phyloP scores from a whole-genome alignment of 2,113 vertebrate genomes.

The Petaurus breviceps region DNA sequence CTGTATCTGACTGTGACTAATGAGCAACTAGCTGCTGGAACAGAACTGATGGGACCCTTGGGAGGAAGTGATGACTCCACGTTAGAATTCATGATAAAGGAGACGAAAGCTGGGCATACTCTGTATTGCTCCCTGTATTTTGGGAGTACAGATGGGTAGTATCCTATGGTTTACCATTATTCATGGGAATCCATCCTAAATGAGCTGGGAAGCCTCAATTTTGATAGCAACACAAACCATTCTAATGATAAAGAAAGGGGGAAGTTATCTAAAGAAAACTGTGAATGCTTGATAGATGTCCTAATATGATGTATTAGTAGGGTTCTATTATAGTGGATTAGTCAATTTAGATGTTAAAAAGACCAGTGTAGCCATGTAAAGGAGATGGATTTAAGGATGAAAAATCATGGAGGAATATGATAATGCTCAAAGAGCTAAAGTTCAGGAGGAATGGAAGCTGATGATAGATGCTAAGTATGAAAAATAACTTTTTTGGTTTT shows the following conservation, averaged over 20 bases:
- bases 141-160: background rate
- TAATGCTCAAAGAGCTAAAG: background rate
- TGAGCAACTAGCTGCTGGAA: background rate
- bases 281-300: background rate
- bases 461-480: background rate
- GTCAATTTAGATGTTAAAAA: background rate
- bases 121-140: background rate
- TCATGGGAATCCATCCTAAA: background rate
- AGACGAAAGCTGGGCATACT: background rate
- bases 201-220: background rate
- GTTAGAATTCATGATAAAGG: background rate
- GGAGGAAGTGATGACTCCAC: background rate
- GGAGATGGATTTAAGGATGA: background rate
- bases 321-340: background rate
- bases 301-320: background rate
- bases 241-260: background rate
- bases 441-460: background rate
- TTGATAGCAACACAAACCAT: background rate
- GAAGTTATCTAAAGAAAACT: background rate
- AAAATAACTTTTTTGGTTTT: background rate
- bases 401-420: background rate
- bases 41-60: background rate
- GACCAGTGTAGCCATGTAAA: background rate
- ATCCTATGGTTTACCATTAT: background rate
- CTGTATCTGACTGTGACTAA: background rate